Evolutionary conservation across 37 sponge, comb jelly and placozoan genomes (phyloP).

Genomic region (Haliclona indistincta): DNA sequence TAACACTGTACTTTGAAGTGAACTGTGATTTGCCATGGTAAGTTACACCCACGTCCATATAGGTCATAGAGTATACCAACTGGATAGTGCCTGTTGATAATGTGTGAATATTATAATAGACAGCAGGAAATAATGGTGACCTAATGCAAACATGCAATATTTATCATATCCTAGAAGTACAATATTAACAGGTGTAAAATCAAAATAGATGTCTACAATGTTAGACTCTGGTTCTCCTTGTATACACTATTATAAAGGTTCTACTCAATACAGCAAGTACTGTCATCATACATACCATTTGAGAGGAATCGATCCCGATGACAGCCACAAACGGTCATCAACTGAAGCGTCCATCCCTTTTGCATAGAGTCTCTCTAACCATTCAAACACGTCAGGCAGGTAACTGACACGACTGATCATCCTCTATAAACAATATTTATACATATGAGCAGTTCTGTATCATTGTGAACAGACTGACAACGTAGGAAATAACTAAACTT

Average conservation of each 20-base stretch:
- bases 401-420: conserved; percentile 77
- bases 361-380: conserved; percentile 59
- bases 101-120: background rate
- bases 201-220: no score
- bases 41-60: conserved; percentile 27
- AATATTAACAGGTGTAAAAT: no score
- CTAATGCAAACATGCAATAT: background rate
- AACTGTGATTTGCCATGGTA: conserved; percentile 89
- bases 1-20: conserved; percentile 73
- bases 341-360: conserved; percentile 9
- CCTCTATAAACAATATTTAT: no score
- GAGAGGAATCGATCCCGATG: conserved; percentile 75
- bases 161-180: no score
- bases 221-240: background rate
- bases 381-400: conserved; percentile 78
- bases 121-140: background rate
- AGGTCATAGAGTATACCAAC: conserved; percentile 93
- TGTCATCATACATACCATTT: conserved; percentile 71
- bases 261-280: background rate
- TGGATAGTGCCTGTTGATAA: conserved; percentile 81
- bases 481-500: no score
- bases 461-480: background rate
- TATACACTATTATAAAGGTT: background rate
- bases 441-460: background rate
- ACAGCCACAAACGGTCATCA: conserved; percentile 82